Conservation (phyloP, 30 jellyfish, hydroid and myxozoan species). For the Turritopsis dohrnii region DNA sequence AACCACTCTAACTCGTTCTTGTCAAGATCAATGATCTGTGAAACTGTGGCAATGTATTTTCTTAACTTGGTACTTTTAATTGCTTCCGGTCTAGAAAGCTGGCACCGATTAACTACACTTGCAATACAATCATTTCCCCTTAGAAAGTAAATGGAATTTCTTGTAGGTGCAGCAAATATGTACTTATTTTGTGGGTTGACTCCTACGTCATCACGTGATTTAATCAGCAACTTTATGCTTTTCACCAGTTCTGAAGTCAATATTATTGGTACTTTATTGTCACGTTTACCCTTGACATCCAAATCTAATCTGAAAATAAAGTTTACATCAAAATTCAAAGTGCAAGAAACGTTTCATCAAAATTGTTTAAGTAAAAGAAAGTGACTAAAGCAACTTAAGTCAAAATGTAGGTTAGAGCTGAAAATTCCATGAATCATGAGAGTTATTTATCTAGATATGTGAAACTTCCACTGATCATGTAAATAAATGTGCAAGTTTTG, state of each 20-base stretch:
- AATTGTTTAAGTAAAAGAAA: neutral
- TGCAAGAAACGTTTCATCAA: neutral
- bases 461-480: neutral
- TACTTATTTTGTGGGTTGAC: conserved; percentile 20
- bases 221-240: neutral
- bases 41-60: conserved; percentile 47
- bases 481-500: neutral
- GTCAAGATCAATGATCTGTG: conserved; percentile 43
- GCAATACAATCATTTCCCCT: conserved; percentile 42
- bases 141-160: conserved; percentile 28
- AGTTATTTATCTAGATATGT: neutral
- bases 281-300: conserved; percentile 22
- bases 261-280: conserved; percentile 16
- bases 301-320: conserved; percentile 18
- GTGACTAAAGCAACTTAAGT: no score
- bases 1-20: no score
- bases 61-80: conserved; percentile 31
- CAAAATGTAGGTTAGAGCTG: neutral
- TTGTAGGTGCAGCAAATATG: conserved; percentile 49
- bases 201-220: conserved; percentile 30
- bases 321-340: neutral
- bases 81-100: conserved; percentile 29
- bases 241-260: conserved; percentile 4
- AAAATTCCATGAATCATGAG: neutral
- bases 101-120: conserved; percentile 11